phyloP scores from a whole-genome alignment of 2,888 invertebrate species.

The Aplocera efformata region DNA sequence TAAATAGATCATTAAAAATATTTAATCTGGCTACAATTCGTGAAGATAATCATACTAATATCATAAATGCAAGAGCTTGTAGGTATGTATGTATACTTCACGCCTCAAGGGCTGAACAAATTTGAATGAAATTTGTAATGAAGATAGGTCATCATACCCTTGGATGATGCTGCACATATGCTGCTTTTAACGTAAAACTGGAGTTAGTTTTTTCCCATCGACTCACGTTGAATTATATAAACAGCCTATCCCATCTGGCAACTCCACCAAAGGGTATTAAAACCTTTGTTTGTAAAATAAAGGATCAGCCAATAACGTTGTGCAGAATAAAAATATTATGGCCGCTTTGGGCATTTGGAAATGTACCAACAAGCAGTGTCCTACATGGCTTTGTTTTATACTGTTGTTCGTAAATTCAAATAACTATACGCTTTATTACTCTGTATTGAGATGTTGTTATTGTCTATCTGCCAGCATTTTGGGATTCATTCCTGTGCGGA shows the following conservation, averaged over 20 bases:
- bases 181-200: too few relatives aligned
- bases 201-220: too few relatives aligned
- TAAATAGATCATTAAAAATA: too few relatives aligned
- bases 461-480: conserved; percentile 20
- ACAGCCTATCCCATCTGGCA: conserved; percentile 4
- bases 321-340: conserved; percentile 28
- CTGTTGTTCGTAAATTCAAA: conserved; percentile 36
- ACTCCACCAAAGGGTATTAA: conserved; percentile 7
- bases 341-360: conserved; percentile 37
- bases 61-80: too few relatives aligned
- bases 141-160: too few relatives aligned
- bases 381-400: conserved; percentile 37
- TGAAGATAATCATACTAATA: too few relatives aligned
- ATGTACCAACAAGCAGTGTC: conserved; percentile 38
- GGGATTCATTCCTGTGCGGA: background rate
- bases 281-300: conserved; percentile 10
- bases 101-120: too few relatives aligned
- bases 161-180: too few relatives aligned
- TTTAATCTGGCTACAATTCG: too few relatives aligned
- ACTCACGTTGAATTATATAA: too few relatives aligned
- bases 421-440: conserved; percentile 24
- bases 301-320: conserved; percentile 19
- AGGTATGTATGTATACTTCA: too few relatives aligned
- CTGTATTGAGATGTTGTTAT: conserved; percentile 16
- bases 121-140: too few relatives aligned